A percentile compares a stretch with the other conserved stretches of the same genome.
Conservation (phyloP, 2,888 invertebrate species). For the Abrostola triplasia region DNA sequence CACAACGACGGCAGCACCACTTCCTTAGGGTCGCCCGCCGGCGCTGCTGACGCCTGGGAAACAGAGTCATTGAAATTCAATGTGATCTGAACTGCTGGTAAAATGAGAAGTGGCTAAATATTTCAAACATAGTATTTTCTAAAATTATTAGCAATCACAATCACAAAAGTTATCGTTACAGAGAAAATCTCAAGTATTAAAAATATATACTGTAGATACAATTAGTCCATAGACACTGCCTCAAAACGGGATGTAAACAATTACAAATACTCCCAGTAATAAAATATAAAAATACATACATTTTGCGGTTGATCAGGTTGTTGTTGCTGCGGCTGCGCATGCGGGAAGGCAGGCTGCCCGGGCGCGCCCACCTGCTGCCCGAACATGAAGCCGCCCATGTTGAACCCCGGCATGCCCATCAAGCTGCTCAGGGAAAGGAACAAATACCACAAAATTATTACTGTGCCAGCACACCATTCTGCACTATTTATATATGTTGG, state of each 20-base stretch:
- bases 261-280: background rate
- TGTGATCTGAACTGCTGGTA: background rate
- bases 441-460: background rate
- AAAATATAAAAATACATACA: slow-evolving; percentile 20
- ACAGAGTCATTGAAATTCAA: background rate
- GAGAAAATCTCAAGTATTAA: too few relatives aligned
- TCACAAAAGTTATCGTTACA: too few relatives aligned
- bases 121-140: too few relatives aligned
- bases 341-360: slow-evolving; percentile 59
- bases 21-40: slow-evolving; percentile 55
- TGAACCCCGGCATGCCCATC: slow-evolving; percentile 75
- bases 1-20: slow-evolving; percentile 94
- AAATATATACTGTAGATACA: too few relatives aligned
- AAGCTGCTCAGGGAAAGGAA: slow-evolving; percentile 46
- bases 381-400: slow-evolving; percentile 82
- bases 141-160: too few relatives aligned
- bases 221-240: background rate
- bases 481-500: too few relatives aligned
- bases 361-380: slow-evolving; percentile 70
- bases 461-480: too few relatives aligned
- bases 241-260: background rate
- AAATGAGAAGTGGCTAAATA: background rate
- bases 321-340: slow-evolving; percentile 30
- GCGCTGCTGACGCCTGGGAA: slow-evolving; percentile 14
- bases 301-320: slow-evolving; percentile 37